A percentile compares a stretch with the other conserved stretches of the same genome.
These are phyloP conservation scores for Lasioglossum pauxillum DNA, from an alignment of 2,888 invertebrate genomes.

Conservation along the genomic window DNA sequence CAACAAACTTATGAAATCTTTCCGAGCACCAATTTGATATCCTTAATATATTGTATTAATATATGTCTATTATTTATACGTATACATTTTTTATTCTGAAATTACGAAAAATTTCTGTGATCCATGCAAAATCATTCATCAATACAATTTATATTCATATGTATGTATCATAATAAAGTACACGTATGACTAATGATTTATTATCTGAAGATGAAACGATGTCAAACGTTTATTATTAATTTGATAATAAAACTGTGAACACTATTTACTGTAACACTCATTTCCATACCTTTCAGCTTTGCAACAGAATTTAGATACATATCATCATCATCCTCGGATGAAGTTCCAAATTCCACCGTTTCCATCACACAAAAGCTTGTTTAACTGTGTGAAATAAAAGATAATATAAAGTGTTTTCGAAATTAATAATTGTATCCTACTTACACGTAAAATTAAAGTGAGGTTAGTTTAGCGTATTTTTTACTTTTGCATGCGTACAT, in stretches of 20 bases:
- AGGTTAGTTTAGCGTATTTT: constrained; percentile 25
- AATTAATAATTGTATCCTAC: background rate
- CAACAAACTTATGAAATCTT: background rate
- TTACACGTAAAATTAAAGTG: background rate
- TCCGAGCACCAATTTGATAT: background rate
- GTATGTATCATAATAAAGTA: background rate
- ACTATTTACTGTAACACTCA: background rate
- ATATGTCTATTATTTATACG: background rate
- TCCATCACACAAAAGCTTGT: constrained; percentile 29
- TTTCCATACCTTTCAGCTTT: constrained; percentile 58
- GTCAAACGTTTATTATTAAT: background rate
- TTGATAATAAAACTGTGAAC: background rate
- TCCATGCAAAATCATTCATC: background rate
- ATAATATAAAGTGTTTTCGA: background rate
- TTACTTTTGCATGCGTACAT: background rate
- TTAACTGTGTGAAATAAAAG: background rate
- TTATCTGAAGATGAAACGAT: background rate
- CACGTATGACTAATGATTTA: background rate
- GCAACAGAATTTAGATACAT: constrained; percentile 63
- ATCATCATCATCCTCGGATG: constrained; percentile 60
- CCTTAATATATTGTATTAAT: background rate
- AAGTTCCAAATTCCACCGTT: constrained; percentile 28
- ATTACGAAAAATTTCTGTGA: background rate
- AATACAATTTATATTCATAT: background rate
- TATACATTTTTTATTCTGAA: background rate